phyloP scores from a whole-genome alignment of 1,140 invertebrate genomes.

The Ostrea edulis region DNA sequence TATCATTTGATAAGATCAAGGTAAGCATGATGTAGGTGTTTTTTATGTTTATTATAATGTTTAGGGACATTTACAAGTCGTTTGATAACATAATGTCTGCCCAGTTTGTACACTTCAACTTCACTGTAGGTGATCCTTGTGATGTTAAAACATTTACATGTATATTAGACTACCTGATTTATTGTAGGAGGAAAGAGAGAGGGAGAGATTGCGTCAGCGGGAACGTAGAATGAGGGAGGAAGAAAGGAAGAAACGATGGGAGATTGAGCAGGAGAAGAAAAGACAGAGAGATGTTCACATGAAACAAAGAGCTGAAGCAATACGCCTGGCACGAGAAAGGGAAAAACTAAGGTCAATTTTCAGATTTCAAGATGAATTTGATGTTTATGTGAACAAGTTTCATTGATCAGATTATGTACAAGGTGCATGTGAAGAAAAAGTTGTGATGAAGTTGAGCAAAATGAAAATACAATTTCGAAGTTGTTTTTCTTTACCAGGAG shows the following conservation, averaged over 20 bases:
- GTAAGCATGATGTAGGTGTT: slow-evolving; percentile 54
- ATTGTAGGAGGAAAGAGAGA: slow-evolving; percentile 81
- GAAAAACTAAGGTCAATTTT: slow-evolving; percentile 72
- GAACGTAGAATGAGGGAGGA: slow-evolving; percentile 87
- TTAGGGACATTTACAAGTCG: too few species aligned
- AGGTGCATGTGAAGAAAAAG: too few species aligned
- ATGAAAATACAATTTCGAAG: not conserved
- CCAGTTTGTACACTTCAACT: too few species aligned
- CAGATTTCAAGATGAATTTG: too few species aligned
- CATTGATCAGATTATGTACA: too few species aligned
- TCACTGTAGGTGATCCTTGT: too few species aligned
- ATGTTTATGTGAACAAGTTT: too few species aligned
- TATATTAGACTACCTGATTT: too few species aligned
- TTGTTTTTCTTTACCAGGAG: slow-evolving; percentile 75
- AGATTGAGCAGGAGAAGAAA: slow-evolving; percentile 80
- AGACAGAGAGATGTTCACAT: slow-evolving; percentile 88
- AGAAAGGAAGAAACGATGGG: slow-evolving; percentile 86
- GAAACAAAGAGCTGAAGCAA: slow-evolving; percentile 88
- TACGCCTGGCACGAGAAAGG: slow-evolving; percentile 84
- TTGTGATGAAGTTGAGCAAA: too few species aligned
- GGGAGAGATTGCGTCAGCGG: slow-evolving; percentile 87
- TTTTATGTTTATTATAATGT: too few species aligned
- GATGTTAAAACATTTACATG: too few species aligned
- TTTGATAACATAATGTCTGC: too few species aligned
- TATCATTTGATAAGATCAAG: slow-evolving; percentile 77